Evolutionary conservation across 2,888 invertebrate genomes (phyloP).

Genomic region (Drosophila setosimentum): DNA sequence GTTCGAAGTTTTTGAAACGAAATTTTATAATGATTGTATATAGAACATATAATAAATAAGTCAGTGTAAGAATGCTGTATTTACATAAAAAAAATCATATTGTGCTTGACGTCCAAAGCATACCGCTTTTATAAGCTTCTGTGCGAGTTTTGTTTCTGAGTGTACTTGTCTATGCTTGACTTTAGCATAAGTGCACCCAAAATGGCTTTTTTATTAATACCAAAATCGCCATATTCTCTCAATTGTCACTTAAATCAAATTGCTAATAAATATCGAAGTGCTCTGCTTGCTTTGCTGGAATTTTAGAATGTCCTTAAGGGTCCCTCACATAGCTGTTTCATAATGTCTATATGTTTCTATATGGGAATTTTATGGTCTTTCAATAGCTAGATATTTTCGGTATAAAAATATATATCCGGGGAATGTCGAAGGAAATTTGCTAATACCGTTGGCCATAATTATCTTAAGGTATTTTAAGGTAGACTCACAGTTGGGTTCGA

Average conservation of each 20-base stretch:
- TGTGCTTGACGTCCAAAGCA: background rate
- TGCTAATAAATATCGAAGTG: background rate
- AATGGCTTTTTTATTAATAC: background rate
- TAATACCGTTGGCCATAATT: background rate
- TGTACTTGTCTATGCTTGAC: background rate
- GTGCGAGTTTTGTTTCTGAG: background rate
- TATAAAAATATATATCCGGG: background rate
- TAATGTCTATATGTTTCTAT: background rate
- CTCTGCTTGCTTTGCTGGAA: background rate
- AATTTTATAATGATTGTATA: no score
- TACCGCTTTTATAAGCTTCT: no score
- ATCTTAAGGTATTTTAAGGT: background rate
- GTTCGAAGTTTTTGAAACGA: background rate
- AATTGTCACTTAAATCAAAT: slow-evolving; percentile 1
- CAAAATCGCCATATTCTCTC: background rate
- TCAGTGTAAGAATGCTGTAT: no score
- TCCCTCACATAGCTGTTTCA: background rate
- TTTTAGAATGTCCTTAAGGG: background rate
- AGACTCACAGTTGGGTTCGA: background rate
- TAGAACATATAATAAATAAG: background rate
- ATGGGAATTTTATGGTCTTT: background rate
- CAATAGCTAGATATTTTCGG: background rate
- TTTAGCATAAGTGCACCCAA: background rate
- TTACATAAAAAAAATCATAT: no score
- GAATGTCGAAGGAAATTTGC: background rate